Evolutionary conservation across 2,888 invertebrate genomes (phyloP), one percentile per base, ranked within the genome.

Genomic region (Lissonota sp.): DNA sequence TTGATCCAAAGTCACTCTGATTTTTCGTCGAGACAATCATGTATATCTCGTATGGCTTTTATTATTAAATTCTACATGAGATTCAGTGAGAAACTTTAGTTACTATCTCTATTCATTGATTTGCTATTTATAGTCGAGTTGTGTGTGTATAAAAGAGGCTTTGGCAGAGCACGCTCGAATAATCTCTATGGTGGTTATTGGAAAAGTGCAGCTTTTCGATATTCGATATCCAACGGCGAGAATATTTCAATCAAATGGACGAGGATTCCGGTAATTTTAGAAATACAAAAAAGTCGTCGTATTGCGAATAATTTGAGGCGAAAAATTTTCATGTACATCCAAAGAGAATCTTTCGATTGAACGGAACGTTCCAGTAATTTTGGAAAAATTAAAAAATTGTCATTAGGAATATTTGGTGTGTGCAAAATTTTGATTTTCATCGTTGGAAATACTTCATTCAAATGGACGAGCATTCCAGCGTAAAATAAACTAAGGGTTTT

Each of bases 41-140:
- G 4, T 44, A 44, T 44, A 44, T 44, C 6, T 6, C 6, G 10
- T 53, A 53, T 5, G 12, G 14, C 53, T 12, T 26, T 53, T 53
- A 53, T 53, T 53, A 14, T 53, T 14, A 12, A 58, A 53, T 46
- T 51, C 51, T 60, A 49, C 71, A 37, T 44, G 58, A 42, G 44
- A 46, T 70, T 64, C 75, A 79, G 73, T 79, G 62, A 66, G 67
- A 14, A 57, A 74, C 74, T 79, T 60, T 46, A 16, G 70, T 51
- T 26, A 39, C 71, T 78, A 62, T 79, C 78, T 75, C 62, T 79
- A 67, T 66, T 58, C 82, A 82, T 82, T 82, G 80, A 87, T 84
- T 80, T 69, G 86, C 88, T 91, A 91, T 91, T 91, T 88, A 91
- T 91, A 91, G 88, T 80, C 79, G 73, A 70, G 74, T 12, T n/a